Conservation (phyloP, 2,113 vertebrate species). For the Abramis brama region DNA sequence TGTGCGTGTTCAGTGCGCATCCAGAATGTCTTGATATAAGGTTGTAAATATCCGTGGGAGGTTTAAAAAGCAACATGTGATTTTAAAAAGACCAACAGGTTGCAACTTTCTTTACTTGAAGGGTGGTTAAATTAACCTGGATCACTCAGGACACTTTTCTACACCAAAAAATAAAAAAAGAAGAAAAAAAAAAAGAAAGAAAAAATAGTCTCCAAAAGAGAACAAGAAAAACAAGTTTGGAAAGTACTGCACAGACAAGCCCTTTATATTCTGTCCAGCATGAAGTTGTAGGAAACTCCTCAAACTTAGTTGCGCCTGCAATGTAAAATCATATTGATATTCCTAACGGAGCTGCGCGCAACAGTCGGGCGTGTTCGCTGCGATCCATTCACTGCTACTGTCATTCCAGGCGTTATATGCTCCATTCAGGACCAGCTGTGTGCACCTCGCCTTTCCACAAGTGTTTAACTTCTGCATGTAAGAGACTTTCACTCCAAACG, state of each 20-base stretch:
- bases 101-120: constrained; percentile 45
- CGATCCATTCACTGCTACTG: not conserved
- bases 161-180: constrained; percentile 6
- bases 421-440: not conserved
- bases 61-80: constrained; percentile 43
- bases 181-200: no score
- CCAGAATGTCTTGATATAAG: not conserved
- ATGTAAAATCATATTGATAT: not conserved
- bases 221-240: not conserved
- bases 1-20: constrained; percentile 37
- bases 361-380: constrained; percentile 27
- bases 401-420: not conserved
- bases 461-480: constrained; percentile 53
- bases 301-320: not conserved
- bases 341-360: not conserved
- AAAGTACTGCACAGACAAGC: not conserved
- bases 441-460: constrained; percentile 34
- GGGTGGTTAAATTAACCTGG: constrained; percentile 39
- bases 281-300: constrained; percentile 23
- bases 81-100: constrained; percentile 62
- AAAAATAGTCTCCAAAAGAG: not conserved
- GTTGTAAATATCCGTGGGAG: constrained; percentile 54
- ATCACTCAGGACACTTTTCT: constrained; percentile 38
- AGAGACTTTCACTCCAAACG: constrained; percentile 41
- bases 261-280: not conserved